A percentile compares a stretch with the other conserved stretches of the same genome.
Evolutionary conservation across 2,797 vertebrate species (phyloP).

Genomic region (Bucorvus abyssinicus): DNA sequence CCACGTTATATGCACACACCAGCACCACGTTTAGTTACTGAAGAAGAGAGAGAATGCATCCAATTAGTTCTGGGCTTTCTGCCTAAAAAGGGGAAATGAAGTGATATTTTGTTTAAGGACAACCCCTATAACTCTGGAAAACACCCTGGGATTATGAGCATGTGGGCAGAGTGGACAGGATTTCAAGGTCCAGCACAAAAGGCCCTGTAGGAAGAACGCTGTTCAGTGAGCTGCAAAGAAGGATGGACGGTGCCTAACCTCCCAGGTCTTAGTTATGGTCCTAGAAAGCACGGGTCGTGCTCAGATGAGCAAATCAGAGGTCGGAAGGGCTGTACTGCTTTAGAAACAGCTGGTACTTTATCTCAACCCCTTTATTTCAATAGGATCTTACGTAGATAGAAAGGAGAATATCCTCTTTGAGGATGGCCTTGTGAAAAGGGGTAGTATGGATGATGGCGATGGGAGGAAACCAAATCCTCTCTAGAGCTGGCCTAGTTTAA

Average conservation of each 20-base stretch:
- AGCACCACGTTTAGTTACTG: constrained; percentile 61
- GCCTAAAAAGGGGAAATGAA: constrained; percentile 61
- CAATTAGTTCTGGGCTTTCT: constrained; percentile 65
- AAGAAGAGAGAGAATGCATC: constrained; percentile 58
- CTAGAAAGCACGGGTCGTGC: not conserved
- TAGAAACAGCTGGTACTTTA: not conserved
- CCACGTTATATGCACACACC: constrained; percentile 69
- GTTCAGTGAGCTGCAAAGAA: not conserved
- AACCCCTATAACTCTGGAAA: not conserved
- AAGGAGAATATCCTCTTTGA: not conserved
- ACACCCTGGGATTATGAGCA: constrained; percentile 8
- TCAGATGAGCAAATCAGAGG: not conserved
- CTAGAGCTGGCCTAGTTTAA: not conserved
- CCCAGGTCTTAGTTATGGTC: not conserved
- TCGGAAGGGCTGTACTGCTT: not conserved
- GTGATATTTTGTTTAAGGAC: constrained; percentile 61
- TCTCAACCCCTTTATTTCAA: not conserved
- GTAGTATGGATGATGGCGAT: not conserved
- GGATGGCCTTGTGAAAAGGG: not conserved
- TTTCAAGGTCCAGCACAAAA: constrained; percentile 42
- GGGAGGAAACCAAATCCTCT: not conserved
- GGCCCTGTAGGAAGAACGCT: not conserved
- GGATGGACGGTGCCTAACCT: not conserved
- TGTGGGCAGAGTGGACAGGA: not conserved
- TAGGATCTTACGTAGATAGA: not conserved